Percentiles rank a stretch among this genome's conserved stretches.
These are phyloP conservation scores for Gisinianus flammeolus DNA, from an alignment of 2,888 invertebrate genomes.

Conservation along the genomic window DNA sequence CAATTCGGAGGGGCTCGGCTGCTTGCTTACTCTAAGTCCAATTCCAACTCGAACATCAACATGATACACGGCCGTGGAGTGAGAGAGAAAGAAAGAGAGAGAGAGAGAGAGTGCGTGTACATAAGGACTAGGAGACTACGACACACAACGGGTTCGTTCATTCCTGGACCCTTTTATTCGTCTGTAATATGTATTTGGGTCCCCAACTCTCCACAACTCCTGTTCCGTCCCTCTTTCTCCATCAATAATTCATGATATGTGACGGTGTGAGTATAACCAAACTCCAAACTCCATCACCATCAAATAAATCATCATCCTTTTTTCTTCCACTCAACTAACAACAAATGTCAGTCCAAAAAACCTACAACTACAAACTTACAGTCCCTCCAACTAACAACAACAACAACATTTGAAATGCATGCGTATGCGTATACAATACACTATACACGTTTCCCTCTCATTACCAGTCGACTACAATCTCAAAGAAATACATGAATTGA, in stretches of 20 bases:
- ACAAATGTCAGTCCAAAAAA: not conserved
- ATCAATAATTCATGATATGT: slow-evolving; percentile 47
- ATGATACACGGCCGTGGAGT: not conserved
- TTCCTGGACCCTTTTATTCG: not conserved
- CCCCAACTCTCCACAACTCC: not conserved
- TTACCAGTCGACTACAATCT: too few species aligned
- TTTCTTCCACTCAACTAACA: slow-evolving; percentile 15
- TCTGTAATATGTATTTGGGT: not conserved
- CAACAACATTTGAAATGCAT: too few species aligned
- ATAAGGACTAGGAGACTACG: not conserved
- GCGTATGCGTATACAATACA: too few species aligned
- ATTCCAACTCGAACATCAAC: not conserved
- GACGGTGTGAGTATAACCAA: slow-evolving; percentile 22
- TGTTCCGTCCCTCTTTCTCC: slow-evolving; percentile 29
- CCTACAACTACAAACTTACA: not conserved
- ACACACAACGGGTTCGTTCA: slow-evolving; percentile 26
- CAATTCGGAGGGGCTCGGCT: slow-evolving; percentile 24
- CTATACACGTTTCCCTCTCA: too few species aligned
- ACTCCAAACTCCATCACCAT: slow-evolving; percentile 27
- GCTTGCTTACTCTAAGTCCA: not conserved
- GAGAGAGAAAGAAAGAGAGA: too few species aligned
- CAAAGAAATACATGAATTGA: too few species aligned
- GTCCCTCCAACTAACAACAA: too few species aligned
- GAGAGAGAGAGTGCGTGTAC: too few species aligned
- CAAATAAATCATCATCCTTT: slow-evolving; percentile 35